These are phyloP conservation scores for Rhopalosiphum nymphaeae DNA, from an alignment of 2,888 invertebrate genomes.

Conservation along the genomic window DNA sequence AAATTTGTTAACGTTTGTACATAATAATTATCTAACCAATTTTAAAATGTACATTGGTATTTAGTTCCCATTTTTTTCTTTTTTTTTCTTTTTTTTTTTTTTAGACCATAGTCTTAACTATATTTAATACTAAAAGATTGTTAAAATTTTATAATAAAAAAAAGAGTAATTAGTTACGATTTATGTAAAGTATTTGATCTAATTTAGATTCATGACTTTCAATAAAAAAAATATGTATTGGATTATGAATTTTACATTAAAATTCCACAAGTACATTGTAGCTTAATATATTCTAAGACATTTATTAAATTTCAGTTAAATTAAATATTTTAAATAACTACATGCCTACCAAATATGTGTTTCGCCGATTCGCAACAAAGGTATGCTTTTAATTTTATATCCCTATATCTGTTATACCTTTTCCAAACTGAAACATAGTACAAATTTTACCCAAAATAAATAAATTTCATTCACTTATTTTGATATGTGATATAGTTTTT, in stretches of 20 bases:
- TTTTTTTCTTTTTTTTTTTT: background rate
- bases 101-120: conserved; percentile 30
- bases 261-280: background rate
- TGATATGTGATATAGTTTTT: conserved; percentile 5
- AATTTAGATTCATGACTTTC: conserved; percentile 42
- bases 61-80: conserved; percentile 47
- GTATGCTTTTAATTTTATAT: conserved; percentile 25
- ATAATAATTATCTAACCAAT: conserved; percentile 41
- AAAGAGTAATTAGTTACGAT: conserved; percentile 25
- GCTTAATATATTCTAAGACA: conserved; percentile 42
- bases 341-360: background rate
- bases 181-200: conserved; percentile 27
- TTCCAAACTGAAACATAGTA: conserved; percentile 29
- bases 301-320: conserved; percentile 40
- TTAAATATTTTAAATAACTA: conserved; percentile 18
- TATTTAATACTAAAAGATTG: conserved; percentile 32
- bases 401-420: background rate
- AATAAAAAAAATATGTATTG: conserved; percentile 29
- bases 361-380: background rate
- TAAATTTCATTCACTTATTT: background rate
- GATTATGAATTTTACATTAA: conserved; percentile 30
- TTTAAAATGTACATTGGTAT: conserved; percentile 49
- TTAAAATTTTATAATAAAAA: conserved; percentile 41
- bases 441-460: conserved; percentile 37
- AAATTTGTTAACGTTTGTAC: conserved; percentile 33